Evolutionary conservation across 2,797 vertebrate genomes (phyloP).

Genomic region (Chanos chanos): DNA sequence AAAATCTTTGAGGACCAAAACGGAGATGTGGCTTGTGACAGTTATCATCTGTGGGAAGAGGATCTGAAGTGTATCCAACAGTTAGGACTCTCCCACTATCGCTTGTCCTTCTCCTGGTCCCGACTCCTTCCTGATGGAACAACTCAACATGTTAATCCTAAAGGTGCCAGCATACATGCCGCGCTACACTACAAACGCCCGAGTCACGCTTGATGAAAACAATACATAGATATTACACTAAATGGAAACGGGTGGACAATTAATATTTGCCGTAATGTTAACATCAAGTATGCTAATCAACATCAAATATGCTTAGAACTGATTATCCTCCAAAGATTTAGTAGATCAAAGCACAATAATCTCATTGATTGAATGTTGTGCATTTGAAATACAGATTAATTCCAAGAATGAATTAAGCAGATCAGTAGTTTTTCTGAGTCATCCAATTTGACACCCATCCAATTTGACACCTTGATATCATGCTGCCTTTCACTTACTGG

Average conservation of each 20-base stretch:
- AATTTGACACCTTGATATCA: too few species aligned
- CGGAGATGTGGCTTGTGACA: slow-evolving; percentile 89
- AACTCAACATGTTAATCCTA: slow-evolving; percentile 84
- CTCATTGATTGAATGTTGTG: too few species aligned
- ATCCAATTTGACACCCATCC: too few species aligned
- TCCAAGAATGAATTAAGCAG: not conserved
- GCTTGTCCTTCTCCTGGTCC: slow-evolving; percentile 94
- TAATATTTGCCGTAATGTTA: too few species aligned
- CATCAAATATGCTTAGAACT: too few species aligned
- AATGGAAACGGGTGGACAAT: not conserved
- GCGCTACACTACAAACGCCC: too few species aligned
- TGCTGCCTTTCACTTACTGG: not conserved
- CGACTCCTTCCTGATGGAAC: slow-evolving; percentile 93
- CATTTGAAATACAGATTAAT: not conserved
- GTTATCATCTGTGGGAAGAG: slow-evolving; percentile 90
- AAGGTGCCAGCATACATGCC: slow-evolving; percentile 71
- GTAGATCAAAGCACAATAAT: too few species aligned
- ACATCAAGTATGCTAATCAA: too few species aligned
- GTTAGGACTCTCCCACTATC: slow-evolving; percentile 93
- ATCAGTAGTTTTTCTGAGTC: too few species aligned
- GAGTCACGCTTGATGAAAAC: too few species aligned
- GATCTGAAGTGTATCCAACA: slow-evolving; percentile 91
- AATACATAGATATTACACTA: slow-evolving; percentile 1
- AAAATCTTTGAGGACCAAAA: slow-evolving; percentile 83
- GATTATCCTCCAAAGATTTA: too few species aligned